A percentile compares a stretch with the other conserved stretches of the same genome.
Evolutionary conservation across 1,140 invertebrate genomes (phyloP).

Genomic region (Panulirus ornatus): DNA sequence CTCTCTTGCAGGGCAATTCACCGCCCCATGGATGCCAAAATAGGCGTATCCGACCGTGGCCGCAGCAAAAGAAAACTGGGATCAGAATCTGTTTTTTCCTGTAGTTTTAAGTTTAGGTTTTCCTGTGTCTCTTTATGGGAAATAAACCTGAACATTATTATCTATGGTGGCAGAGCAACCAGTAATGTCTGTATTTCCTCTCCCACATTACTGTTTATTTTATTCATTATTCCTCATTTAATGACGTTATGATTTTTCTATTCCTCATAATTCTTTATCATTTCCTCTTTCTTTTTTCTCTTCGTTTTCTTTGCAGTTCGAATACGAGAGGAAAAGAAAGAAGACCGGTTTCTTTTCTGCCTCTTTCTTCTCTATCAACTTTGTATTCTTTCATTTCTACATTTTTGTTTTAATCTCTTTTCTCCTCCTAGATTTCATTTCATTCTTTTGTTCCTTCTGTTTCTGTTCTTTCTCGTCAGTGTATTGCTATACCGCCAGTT

Average conservation of each 20-base stretch:
- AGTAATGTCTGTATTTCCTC: no score
- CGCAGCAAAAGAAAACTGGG: neutral
- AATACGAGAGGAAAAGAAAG: no score
- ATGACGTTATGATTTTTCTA: neutral
- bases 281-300: neutral
- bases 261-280: neutral
- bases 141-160: no score
- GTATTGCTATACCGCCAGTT: neutral
- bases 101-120: neutral
- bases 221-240: neutral
- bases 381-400: neutral
- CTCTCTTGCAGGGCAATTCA: conserved; percentile 10
- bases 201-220: neutral
- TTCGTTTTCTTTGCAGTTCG: neutral
- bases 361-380: neutral
- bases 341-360: neutral
- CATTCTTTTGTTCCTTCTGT: neutral
- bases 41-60: conserved; percentile 28
- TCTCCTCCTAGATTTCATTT: neutral
- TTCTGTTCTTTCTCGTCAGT: neutral
- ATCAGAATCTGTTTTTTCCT: neutral
- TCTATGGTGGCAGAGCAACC: no score
- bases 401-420: neutral
- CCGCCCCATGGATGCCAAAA: conserved; percentile 30
- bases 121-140: neutral